Evolutionary conservation across 2,797 vertebrate species (phyloP), one percentile per base, ranked within the genome.

Genomic region (Loris lydekkerianus): DNA sequence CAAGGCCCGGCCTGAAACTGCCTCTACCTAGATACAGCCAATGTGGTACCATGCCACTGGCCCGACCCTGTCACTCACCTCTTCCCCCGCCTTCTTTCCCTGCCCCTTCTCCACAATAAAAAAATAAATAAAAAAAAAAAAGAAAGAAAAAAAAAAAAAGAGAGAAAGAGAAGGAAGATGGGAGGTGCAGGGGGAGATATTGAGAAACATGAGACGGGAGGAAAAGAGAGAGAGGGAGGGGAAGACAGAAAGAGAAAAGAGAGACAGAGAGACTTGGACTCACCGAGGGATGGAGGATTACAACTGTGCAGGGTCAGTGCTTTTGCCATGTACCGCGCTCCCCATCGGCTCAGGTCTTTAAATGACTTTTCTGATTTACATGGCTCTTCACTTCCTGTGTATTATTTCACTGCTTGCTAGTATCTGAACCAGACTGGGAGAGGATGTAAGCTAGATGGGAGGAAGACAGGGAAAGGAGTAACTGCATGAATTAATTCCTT

Each of bases 301-400:
- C 58, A 96, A 89, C 84, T 89, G 91, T 96, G 96, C 96, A 96
- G 80, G 7, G 84, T 86, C 81, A 96, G 85, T 97, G 96, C 96
- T 86, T 91, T 86, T 49, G 76, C 80, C 88, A 75, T 56, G 56
- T 53, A 83, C 89, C 37, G 96, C 95, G 85, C 77, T 58, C 37
- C 89, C 67, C n/a, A 60, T 63, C 93, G 95, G 81, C 88, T 96
- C 84, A 88, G 90, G 78, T 89, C 81, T 91, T 11, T 58, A 97
- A 97, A 96, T 96, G 95, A 97, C 88, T 97, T 92, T 95, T 82
- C 91, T 94, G 95, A 97, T 96, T 97, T 95, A 78, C 72, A 96
- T 95, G 78, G 95, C 10, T 93, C 21, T 63, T 97, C 3, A 46
- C 96, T 97, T 97, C 89, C 69, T 76, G 93, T 40, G 53, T 75